phyloP scores from a whole-genome alignment of 1,140 invertebrate genomes.

The Arctopsyche grandis region DNA sequence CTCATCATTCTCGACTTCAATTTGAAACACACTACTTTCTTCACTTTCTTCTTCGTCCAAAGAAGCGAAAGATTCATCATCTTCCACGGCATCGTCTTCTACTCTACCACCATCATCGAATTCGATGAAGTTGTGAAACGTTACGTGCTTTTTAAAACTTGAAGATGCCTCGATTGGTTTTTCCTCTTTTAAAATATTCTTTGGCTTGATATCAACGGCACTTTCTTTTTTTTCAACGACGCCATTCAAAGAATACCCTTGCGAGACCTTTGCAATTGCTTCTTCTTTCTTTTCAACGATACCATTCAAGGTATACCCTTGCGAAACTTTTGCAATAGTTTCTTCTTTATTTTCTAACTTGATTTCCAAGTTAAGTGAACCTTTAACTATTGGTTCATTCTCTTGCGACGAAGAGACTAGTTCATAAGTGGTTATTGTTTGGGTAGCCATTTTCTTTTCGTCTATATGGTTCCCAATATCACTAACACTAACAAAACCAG shows the following conservation, averaged over 20 bases:
- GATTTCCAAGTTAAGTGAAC: constrained; percentile 30
- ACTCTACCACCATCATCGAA: constrained; percentile 52
- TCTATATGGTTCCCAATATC: not conserved
- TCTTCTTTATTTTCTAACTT: constrained; percentile 8
- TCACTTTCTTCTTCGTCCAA: constrained; percentile 41
- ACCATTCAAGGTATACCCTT: not conserved
- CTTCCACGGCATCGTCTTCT: constrained; percentile 42
- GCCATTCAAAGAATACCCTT: not conserved
- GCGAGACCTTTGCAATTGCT: not conserved
- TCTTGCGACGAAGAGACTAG: constrained; percentile 7
- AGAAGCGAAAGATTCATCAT: constrained; percentile 47
- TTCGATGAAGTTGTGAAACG: constrained; percentile 51
- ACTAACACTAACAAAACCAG: not conserved
- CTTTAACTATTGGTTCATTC: constrained; percentile 7
- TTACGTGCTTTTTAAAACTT: constrained; percentile 49
- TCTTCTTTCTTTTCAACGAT: constrained; percentile 6
- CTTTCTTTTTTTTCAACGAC: not conserved
- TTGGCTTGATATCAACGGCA: constrained; percentile 29
- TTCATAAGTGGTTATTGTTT: constrained; percentile 3
- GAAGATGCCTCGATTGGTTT: constrained; percentile 11
- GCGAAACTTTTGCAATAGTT: not conserved
- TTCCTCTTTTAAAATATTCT: constrained; percentile 49
- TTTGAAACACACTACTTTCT: constrained; percentile 32
- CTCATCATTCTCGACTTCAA: constrained; percentile 47
- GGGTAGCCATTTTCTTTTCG: constrained; percentile 8